Evolutionary conservation across 2,113 vertebrate species (phyloP), one percentile per base, ranked within the genome.

Genomic region (Corythoichthys intestinalis): DNA sequence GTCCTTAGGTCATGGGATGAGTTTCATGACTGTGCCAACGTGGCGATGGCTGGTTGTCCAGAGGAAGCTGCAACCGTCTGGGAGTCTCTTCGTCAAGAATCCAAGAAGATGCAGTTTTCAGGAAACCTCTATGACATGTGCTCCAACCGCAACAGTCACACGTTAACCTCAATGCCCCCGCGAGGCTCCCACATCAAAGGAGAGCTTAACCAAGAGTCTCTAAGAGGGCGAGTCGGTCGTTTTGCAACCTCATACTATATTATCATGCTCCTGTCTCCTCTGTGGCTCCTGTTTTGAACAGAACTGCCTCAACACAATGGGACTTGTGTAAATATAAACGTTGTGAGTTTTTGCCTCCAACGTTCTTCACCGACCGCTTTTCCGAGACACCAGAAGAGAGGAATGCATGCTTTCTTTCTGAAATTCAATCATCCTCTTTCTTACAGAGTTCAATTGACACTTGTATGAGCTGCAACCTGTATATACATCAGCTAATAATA

Each of bases 121-220:
- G 94, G 96, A 44, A 99, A 98, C 87, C 92, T 99, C 58, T 96
- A 98, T 34, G 91, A 94, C 83, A 93, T 99, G 87, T 99, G 97
- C 81, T 91, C 93, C 2, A 72, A 88, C 52, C 93, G 90, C 35
- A 73, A 83, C 76, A 79, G 80, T 53, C 91, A 86, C 74, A 79
- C 89, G 13, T 83, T 57, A 41, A 86, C 87, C 5, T 73, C 70
- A 0, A 81, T 76, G 14, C 74, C 68, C 20, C 80, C 86, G 13
- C 78, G 50, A 17, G 90, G 85, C 81, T 69, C 84, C 0, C 56
- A 53, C 0, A 84, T 63, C 3, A 69, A 83, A 62, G 89, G 92
- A 0, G 93, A 95, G 75, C 93, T 94, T 90, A 99, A 94, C 91
- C 94, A 95, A 86, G 95, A 96, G 83, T 96, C 94, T 0, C 89